phyloP scores from a whole-genome alignment of 2,888 invertebrate species.

The Orthosia cruda region DNA sequence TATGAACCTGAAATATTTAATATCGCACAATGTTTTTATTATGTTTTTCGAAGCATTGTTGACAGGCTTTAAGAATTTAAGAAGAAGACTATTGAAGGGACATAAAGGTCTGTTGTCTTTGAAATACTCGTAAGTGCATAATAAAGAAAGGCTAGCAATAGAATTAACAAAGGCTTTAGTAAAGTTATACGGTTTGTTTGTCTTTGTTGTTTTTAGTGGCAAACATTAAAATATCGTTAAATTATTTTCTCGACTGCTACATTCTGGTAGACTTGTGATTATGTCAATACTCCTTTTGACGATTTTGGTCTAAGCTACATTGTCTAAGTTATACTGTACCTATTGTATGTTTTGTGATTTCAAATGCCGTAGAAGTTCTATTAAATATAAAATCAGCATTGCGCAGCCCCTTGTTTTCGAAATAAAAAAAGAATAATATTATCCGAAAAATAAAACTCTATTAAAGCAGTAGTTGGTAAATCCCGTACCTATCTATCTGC shows the following conservation, averaged over 20 bases:
- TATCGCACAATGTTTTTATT: neutral
- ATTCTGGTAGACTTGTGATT: neutral
- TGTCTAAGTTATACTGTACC: too few relatives aligned
- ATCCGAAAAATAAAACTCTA: too few relatives aligned
- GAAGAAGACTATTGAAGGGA: neutral
- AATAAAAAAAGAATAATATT: too few relatives aligned
- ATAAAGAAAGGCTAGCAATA: slow-evolving; percentile 2
- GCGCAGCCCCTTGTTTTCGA: too few relatives aligned
- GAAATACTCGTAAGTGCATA: neutral
- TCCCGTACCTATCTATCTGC: too few relatives aligned
- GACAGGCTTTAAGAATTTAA: neutral
- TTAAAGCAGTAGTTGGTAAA: too few relatives aligned
- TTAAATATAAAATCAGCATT: too few relatives aligned
- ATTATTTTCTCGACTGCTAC: slow-evolving; percentile 8
- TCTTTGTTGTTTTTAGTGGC: slow-evolving; percentile 6
- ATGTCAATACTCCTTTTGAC: neutral
- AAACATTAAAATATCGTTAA: slow-evolving; percentile 22
- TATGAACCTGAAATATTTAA: too few relatives aligned
- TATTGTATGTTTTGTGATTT: neutral
- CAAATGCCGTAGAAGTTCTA: too few relatives aligned
- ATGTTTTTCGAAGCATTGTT: neutral
- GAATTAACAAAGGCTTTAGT: neutral
- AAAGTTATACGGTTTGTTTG: neutral
- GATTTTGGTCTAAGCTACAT: too few relatives aligned
- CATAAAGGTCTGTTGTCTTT: neutral